phyloP scores from a whole-genome alignment of 30 jellyfish, hydroid and myxozoan species.

The Catostylus mosaicus region DNA sequence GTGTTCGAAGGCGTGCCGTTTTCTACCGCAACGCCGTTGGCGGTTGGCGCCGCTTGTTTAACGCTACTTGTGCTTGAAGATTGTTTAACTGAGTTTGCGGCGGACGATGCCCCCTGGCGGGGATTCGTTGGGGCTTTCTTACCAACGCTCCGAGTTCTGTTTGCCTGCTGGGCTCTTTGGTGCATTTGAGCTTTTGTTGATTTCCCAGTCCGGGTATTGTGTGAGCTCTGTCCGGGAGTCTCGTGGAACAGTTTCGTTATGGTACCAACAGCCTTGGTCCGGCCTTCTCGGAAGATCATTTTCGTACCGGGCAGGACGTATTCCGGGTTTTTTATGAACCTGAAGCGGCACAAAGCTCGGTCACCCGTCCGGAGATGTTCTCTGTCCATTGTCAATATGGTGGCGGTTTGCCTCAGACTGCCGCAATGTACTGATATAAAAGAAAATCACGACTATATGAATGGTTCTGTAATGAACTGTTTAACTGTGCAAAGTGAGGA shows the following conservation, averaged over 20 bases:
- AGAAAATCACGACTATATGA: not conserved
- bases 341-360: slow-evolving; percentile 91
- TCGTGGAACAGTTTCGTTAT: slow-evolving; percentile 76
- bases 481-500: no score
- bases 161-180: slow-evolving; percentile 85
- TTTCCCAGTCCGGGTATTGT: slow-evolving; percentile 83
- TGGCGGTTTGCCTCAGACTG: slow-evolving; percentile 95
- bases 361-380: slow-evolving; percentile 95
- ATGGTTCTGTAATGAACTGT: no score
- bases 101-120: no score
- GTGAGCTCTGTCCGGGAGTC: slow-evolving; percentile 84
- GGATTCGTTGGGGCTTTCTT: slow-evolving; percentile 9
- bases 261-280: slow-evolving; percentile 99
- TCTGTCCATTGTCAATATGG: slow-evolving; percentile 85
- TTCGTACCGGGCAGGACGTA: slow-evolving; percentile 80
- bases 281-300: slow-evolving; percentile 99
- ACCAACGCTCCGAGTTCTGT: slow-evolving; percentile 30
- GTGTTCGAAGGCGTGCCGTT: slow-evolving; percentile 19
- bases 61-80: not conserved
- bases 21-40: slow-evolving; percentile 18
- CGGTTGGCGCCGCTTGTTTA: slow-evolving; percentile 4
- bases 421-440: slow-evolving; percentile 88
- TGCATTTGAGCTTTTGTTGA: slow-evolving; percentile 94
- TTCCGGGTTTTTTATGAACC: slow-evolving; percentile 95
- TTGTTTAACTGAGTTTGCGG: not conserved